Base-by-base conservation (phyloP, 2,797 vertebrate species). In the Uromys caudimaculatus region DNA sequence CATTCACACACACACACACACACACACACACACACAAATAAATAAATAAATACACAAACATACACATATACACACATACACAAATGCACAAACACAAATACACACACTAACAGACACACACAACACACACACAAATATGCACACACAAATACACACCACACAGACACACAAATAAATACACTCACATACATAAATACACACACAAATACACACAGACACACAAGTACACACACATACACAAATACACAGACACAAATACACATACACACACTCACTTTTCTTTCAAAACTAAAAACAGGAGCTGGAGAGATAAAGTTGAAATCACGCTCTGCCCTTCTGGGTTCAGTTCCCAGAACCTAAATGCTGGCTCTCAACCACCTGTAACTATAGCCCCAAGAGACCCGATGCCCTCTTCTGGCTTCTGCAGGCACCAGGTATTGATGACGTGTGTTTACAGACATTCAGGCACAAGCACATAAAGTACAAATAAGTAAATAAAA, bases 111-210 rank as follows among this genome's bases (percentile, higher is more conserved):
- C 58, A 24, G 19, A 58, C 11, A 24, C 4, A 64, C 62, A 67
- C 27, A 29, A 7, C 50, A 64, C 1, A 64, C 3, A 32, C 1
- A 32, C 11, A 64, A 12, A 4, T 13, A 23, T 14, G 32, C 1
- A 64, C 3, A 32, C 1, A 32, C 11, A 64, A 12, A 4, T 13
- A 23, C 41, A 35, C 1, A 21, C 10, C 12, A 35, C 2, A 7
- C 60, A 47, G 1, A 35, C 17, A n/a, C 11, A 67, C 11, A n/a
- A 19, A n/a, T 19, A 35, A 29, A 29, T 29, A 21, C 16, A 47
- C 2, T 21, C 8, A 38, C 12, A 67, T 11, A n/a, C 32, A 27
- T 35, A 35, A 12, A 64, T 12, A 23, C 27, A 35, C 3, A 23
- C 10, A 35, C 2, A 64, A 5, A 35, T 17, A 35, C 32, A 21